Evolutionary conservation across 2,113 vertebrate species (phyloP), one percentile per base, ranked within the genome.

Genomic region (Lethenteron reissneri): DNA sequence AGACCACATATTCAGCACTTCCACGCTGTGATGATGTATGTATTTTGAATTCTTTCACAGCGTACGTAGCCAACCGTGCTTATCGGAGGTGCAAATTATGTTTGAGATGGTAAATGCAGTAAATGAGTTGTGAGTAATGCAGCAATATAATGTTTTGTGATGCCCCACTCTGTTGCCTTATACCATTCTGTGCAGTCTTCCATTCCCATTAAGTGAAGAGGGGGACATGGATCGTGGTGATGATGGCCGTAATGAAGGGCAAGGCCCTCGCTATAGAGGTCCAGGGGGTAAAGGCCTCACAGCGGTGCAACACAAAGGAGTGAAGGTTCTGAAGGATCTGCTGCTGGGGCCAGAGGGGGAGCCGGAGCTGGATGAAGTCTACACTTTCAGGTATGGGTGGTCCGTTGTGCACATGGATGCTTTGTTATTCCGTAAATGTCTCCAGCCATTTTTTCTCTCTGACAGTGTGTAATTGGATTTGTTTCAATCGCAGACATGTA

Each of bases 311-410:
- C 82, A 78, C 72, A 76, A 79, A 58, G 84, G 90, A 7, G 8
- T 88, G 74, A 74, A 78, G 70, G 82, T 92, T 80, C 83, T 97
- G 74, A 84, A 74, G 74, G 83, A 82, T 69, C 64, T 97, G 75
- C 85, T 94, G 88, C 72, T 80, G 57, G 80, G 78, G 71, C 79
- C 95, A 78, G 87, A 95, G 13, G 85, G 88, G 71, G 84, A 81
- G 75, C 85, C 84, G 4, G 86, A 88, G 1, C 79, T 95, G 74
- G 85, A 89, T 71, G 83, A 97, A 74, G 81, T 97, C 75, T 86
- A 94, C 75, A 83, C 87, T 56, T 91, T 92, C 77, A 88, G 88
- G 94, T 97, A 78, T 74, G 73, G 75, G 15, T 1, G 2, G 41
- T 73, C 56, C 21, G 7, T 73, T 73, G 41, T 41, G 41, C 6